phyloP scores from a whole-genome alignment of 2,113 vertebrate species.

The Pomatorhinus ruficollis region DNA sequence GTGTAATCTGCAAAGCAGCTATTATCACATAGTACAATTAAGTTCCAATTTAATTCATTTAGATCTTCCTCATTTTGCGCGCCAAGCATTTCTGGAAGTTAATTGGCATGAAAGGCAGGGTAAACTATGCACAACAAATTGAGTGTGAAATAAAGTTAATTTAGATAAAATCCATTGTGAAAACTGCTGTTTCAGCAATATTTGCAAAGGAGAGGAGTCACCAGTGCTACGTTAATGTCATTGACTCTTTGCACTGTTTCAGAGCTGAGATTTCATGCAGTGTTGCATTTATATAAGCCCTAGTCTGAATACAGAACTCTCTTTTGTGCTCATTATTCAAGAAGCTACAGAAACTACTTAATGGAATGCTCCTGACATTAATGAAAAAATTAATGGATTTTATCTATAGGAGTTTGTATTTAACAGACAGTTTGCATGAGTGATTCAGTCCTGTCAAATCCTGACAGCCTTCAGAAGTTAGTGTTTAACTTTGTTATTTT shows the following conservation, averaged over 20 bases:
- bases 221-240: background rate
- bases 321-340: background rate
- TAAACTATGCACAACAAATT: constrained; percentile 73
- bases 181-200: constrained; percentile 54
- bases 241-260: background rate
- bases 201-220: background rate
- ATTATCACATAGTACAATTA: constrained; percentile 32
- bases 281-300: background rate
- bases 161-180: constrained; percentile 62
- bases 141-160: constrained; percentile 71
- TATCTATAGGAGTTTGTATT: background rate
- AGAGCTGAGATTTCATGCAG: background rate
- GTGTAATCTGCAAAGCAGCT: constrained; percentile 24
- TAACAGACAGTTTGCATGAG: background rate
- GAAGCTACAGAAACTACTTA: background rate
- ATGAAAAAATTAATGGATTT: background rate
- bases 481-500: background rate
- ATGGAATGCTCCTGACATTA: background rate
- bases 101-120: constrained; percentile 62
- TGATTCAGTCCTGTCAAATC: background rate
- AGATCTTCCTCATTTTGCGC: constrained; percentile 33
- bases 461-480: background rate
- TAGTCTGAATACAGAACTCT: background rate
- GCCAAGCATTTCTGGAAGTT: constrained; percentile 65
- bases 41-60: constrained; percentile 46